Evolutionary conservation across 2,797 vertebrate genomes (phyloP).

Genomic region (Cossypha heuglini): DNA sequence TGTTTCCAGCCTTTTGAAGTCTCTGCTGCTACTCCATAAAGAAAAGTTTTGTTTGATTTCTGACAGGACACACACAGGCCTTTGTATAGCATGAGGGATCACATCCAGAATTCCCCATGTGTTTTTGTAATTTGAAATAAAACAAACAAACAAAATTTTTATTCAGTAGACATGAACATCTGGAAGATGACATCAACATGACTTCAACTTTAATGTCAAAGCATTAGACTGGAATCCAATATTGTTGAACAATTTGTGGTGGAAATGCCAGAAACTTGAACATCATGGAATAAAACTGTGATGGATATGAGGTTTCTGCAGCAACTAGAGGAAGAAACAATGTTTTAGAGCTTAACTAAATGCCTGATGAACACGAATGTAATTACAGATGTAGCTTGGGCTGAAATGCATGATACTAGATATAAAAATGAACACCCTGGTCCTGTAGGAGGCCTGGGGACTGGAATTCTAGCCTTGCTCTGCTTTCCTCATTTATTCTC

Average conservation of each 20-base stretch:
- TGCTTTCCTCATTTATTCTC: neutral
- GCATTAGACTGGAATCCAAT: conserved; percentile 25
- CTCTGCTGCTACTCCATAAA: neutral
- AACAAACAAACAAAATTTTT: conserved; percentile 53
- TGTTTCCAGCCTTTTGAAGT: conserved; percentile 7
- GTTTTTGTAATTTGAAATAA: conserved; percentile 46
- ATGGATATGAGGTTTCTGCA: neutral
- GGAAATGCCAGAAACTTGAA: neutral
- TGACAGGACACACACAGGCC: neutral
- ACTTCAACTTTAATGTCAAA: conserved; percentile 55
- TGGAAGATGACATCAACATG: conserved; percentile 63
- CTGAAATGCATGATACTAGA: neutral
- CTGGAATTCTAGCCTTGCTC: neutral
- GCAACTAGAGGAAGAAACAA: neutral
- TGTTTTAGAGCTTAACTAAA: neutral
- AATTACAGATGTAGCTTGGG: neutral
- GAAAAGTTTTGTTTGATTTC: conserved; percentile 50
- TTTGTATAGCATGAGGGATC: conserved; percentile 11
- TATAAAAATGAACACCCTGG: neutral
- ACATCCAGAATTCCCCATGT: conserved; percentile 13
- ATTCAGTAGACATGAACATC: conserved; percentile 46
- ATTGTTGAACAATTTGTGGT: neutral
- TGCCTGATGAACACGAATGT: neutral
- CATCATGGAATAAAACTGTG: neutral
- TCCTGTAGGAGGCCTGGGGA: neutral